Evolutionary conservation across 2,797 vertebrate species (phyloP), one percentile per base, ranked within the genome.

Genomic region (Lophura swinhoii): DNA sequence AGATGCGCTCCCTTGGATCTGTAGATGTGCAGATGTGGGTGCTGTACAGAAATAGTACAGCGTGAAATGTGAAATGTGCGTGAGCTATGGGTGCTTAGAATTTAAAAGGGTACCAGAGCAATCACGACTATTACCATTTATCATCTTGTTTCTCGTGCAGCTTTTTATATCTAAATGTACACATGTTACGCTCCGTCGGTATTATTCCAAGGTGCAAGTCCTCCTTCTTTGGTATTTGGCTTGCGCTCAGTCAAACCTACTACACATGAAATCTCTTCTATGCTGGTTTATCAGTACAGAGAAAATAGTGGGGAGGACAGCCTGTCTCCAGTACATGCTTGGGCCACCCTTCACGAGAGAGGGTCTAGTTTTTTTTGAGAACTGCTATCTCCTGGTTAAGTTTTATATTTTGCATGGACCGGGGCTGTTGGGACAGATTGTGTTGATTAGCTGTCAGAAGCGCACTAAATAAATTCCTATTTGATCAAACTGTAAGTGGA

Each of bases 101-200:
- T 88, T 72, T 81, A 21, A 84, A 93, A 90, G 84, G 9, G 60
- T 90, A 21, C 85, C 66, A 46, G 77, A 91, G 93, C 73, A 86
- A 10, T 51, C 14, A 4, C 53, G 70, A 29, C 75, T 48, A 37
- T 91, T 94, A 51, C 41, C 64, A 9, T 92, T 84, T 72, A 73
- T 75, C 76, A 51, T 64, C 51, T 33, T 33, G 29, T 86, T 94
- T 91, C 59, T 78, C 29, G 33, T 49, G 33, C 79, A 4, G 55
- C 59, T 92, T 88, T 88, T 81, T 43, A 49, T 72, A 70, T 78
- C 59, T 81, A 76, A 87, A 87, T 84, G 89, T 77, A 73, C 91
- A 39, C 87, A 56, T 17, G 62, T 93, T 87, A 87, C 59, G 29
- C 48, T 81, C 21, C 10, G 29, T 20, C 74, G 79, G 56, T 64